Base-by-base conservation (phyloP, 2,888 invertebrate genomes). In the Cheilosia soror region DNA sequence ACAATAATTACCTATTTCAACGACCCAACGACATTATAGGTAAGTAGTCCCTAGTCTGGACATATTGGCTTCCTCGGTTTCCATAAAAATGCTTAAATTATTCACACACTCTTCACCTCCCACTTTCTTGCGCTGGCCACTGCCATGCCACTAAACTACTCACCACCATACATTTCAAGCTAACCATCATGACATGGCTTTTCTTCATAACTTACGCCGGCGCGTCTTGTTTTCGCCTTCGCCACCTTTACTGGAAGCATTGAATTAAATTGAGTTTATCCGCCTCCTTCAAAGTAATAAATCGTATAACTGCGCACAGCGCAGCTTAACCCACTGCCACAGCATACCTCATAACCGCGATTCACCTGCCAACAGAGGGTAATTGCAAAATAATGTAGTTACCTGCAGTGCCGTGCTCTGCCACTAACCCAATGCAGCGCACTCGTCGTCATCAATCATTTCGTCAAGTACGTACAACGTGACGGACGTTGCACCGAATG, bases 401-500 rank as follows among this genome's bases (percentile, higher is more conserved):
- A 33, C 33, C 2, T 7, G 33, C 33, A 66, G 40, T 27, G 42
- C 62, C n/a, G 27, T 71, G 42, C 47, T 37, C 37, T 11, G 37
- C 11, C 4, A 37, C 37, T 33, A 44, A 55, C 49, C 25, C 58
- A 58, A 44, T 33, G 27, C 71, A 44, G 37, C 37, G 42, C 75
- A 76, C 51, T 81, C 33, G 47, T 11, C 15, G 66, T 57, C 81
- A 85, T 85, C 85, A 85, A 85, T 85, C 85, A 85, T 77, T 85
- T 85, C 85, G 76, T 85, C 85, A 85, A 85, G 72, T 85, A 49
- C 71, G 27, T 11, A 42, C 42, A 5, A 42, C 51, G 68, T 25
- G 13, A 37, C 42, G 55, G 47, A 53, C 57, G 71, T 58, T 78
- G 60, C 47, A 57, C 29, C 15, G 63, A 84, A 58, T 66, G 69